A percentile compares a stretch with the other conserved stretches of the same genome.
Conservation (phyloP, 2,888 invertebrate genomes). For the Nomada fabriciana region DNA sequence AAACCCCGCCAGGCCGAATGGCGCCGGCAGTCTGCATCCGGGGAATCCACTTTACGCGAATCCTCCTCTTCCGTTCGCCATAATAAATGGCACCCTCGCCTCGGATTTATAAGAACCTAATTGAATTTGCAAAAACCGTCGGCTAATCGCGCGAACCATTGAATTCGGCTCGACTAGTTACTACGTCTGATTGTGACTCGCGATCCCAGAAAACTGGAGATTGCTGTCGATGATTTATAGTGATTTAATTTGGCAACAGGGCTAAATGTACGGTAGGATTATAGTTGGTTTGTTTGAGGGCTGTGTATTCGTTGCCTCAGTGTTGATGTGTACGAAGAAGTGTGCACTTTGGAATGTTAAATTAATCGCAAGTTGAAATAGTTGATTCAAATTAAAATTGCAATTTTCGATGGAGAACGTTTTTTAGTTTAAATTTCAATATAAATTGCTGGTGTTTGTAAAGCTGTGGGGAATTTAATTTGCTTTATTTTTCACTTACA, state of each 20-base stretch:
- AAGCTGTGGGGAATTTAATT: too few species aligned
- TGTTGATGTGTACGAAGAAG: too few species aligned
- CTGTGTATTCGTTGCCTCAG: too few species aligned
- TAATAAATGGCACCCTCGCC: slow-evolving; percentile 69
- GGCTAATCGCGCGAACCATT: slow-evolving; percentile 70
- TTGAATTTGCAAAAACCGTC: slow-evolving; percentile 71
- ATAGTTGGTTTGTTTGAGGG: background rate
- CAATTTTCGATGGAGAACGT: background rate
- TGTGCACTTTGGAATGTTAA: too few species aligned
- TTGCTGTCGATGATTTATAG: too few species aligned
- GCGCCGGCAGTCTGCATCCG: slow-evolving; percentile 54
- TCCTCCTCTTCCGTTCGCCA: slow-evolving; percentile 59
- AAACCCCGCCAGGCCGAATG: slow-evolving; percentile 65
- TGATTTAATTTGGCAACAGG: background rate
- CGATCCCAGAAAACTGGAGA: background rate
- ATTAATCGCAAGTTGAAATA: too few species aligned
- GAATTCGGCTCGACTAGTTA: background rate
- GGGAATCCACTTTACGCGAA: slow-evolving; percentile 47
- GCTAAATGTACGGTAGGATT: background rate
- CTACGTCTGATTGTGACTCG: background rate
- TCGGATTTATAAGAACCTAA: slow-evolving; percentile 68
- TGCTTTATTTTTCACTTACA: background rate
- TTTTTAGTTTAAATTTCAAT: too few species aligned
- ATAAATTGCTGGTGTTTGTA: background rate
- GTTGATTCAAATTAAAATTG: too few species aligned